Evolutionary conservation across 2,888 invertebrate species (phyloP).

Genomic region (Blastobasis adustella): DNA sequence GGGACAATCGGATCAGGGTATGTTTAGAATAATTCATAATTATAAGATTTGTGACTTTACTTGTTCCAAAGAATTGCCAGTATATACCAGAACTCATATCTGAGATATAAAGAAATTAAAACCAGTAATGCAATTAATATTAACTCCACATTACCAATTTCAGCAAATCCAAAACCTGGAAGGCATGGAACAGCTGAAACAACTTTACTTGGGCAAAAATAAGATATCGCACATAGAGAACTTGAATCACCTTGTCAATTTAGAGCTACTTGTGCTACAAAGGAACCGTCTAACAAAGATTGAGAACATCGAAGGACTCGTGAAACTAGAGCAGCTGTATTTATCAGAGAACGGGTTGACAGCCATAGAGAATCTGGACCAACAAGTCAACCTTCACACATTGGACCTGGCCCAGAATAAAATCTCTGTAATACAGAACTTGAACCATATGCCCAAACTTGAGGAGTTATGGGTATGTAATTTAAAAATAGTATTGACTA

Average conservation of each 20-base stretch:
- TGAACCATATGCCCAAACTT: constrained; percentile 83
- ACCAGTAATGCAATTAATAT: too few species aligned
- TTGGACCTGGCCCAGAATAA: constrained; percentile 94
- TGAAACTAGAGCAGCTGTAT: constrained; percentile 89
- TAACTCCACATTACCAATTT: constrained; percentile 18
- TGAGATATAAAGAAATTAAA: too few species aligned
- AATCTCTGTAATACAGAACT: constrained; percentile 85
- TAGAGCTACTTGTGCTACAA: constrained; percentile 91
- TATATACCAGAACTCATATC: too few species aligned
- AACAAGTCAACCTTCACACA: constrained; percentile 83
- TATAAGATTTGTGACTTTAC: background rate
- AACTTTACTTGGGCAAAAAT: constrained; percentile 94
- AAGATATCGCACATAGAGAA: constrained; percentile 93
- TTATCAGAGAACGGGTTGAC: constrained; percentile 94
- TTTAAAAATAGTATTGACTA: constrained; percentile 11
- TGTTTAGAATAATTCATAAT: constrained; percentile 16
- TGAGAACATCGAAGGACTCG: constrained; percentile 86
- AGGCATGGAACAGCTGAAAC: constrained; percentile 81
- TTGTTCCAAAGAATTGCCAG: too few species aligned
- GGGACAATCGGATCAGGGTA: constrained; percentile 94
- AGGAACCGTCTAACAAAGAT: constrained; percentile 92
- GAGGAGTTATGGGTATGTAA: constrained; percentile 95
- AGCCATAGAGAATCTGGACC: constrained; percentile 83
- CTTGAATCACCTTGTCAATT: constrained; percentile 79
- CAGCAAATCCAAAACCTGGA: constrained; percentile 92